A percentile compares a stretch with the other conserved stretches of the same genome.
phyloP scores from a whole-genome alignment of 2,888 invertebrate species.

The Criorhina ranunculi region DNA sequence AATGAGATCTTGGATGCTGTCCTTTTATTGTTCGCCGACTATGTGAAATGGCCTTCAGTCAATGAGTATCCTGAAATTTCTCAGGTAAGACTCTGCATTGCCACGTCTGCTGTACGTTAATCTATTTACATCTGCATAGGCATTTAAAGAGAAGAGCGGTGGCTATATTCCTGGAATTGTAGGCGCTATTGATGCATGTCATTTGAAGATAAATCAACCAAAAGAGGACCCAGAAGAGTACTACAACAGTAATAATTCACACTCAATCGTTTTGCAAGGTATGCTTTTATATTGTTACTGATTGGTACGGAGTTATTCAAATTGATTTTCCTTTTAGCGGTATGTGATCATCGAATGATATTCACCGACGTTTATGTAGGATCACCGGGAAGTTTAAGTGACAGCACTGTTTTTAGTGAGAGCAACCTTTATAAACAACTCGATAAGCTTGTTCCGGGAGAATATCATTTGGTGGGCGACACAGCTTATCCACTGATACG shows the following conservation, averaged over 20 bases:
- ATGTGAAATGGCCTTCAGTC: slow-evolving; percentile 39
- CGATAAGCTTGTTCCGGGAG: slow-evolving; percentile 22
- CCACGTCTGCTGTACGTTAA: background rate
- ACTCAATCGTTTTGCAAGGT: slow-evolving; percentile 52
- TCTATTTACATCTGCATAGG: background rate
- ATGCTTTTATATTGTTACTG: background rate
- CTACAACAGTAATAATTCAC: background rate
- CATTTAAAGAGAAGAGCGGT: slow-evolving; percentile 41
- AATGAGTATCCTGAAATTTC: slow-evolving; percentile 46
- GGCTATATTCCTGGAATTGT: slow-evolving; percentile 45
- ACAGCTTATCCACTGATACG: slow-evolving; percentile 36
- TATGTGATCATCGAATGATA: slow-evolving; percentile 54
- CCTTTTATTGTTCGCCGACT: slow-evolving; percentile 15
- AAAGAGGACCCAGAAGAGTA: slow-evolving; percentile 14
- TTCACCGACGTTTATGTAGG: slow-evolving; percentile 57
- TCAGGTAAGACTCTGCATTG: background rate
- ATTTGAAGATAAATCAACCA: slow-evolving; percentile 40
- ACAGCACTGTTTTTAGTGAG: slow-evolving; percentile 3
- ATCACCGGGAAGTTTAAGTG: slow-evolving; percentile 28
- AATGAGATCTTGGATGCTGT: slow-evolving; percentile 32
- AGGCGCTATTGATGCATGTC: slow-evolving; percentile 48
- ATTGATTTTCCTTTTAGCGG: slow-evolving; percentile 17
- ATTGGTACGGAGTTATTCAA: too few species aligned
- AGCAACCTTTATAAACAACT: slow-evolving; percentile 36
- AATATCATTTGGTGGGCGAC: slow-evolving; percentile 46